Conservation (phyloP, 2,888 invertebrate genomes). For the Dione juno region DNA sequence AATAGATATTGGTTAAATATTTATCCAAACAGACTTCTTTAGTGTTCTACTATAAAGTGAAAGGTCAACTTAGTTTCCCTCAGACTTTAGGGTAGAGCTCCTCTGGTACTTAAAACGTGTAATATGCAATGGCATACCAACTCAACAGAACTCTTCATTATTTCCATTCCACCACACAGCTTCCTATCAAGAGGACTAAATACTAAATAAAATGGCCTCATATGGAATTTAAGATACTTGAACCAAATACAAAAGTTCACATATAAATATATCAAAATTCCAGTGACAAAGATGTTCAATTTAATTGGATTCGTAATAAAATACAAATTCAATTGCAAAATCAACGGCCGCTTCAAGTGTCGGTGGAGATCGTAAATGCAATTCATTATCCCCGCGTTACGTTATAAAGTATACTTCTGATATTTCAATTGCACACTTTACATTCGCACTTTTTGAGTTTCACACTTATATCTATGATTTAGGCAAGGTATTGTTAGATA, state of each 20-base stretch:
- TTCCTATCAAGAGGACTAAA: too few species aligned
- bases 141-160: too few species aligned
- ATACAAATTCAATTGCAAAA: conserved; percentile 23
- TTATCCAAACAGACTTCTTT: too few species aligned
- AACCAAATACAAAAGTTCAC: not conserved
- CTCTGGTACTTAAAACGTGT: too few species aligned
- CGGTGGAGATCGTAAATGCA: conserved; percentile 20
- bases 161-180: too few species aligned
- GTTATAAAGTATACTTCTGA: conserved; percentile 19
- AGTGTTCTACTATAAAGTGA: too few species aligned
- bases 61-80: too few species aligned
- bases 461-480: not conserved
- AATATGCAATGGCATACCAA: too few species aligned
- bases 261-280: not conserved
- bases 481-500: not conserved
- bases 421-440: conserved; percentile 1
- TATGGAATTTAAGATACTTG: too few species aligned
- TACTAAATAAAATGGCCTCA: too few species aligned
- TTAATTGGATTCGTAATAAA: not conserved
- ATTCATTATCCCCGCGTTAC: conserved; percentile 10
- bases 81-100: too few species aligned
- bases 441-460: not conserved
- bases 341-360: conserved; percentile 6
- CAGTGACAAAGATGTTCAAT: not conserved
- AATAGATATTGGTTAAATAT: too few species aligned